Evolutionary conservation across 1,140 invertebrate species (phyloP).

Genomic region (Matsumurasca onukii): DNA sequence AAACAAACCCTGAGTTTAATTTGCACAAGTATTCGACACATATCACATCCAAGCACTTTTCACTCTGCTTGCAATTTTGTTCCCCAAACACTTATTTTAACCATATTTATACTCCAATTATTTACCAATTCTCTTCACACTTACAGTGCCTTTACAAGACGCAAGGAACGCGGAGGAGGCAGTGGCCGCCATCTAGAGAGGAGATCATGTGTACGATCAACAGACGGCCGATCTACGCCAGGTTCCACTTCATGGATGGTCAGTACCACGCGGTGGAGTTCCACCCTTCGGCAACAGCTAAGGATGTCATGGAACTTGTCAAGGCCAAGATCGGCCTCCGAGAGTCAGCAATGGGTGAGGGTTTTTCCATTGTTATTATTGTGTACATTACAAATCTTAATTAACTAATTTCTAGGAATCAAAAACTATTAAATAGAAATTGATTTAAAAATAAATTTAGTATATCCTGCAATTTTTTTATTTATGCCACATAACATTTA

Average conservation of each 20-base stretch:
- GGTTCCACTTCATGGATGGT: constrained; percentile 92
- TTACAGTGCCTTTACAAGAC: constrained; percentile 77
- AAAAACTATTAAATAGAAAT: too few relatives aligned
- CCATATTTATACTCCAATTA: neutral
- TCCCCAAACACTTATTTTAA: neutral
- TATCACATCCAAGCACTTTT: neutral
- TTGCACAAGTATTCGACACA: too few relatives aligned
- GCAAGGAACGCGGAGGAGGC: constrained; percentile 79
- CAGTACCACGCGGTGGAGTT: constrained; percentile 95
- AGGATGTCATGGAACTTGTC: constrained; percentile 87
- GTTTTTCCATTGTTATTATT: neutral
- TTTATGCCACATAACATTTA: constrained; percentile 22
- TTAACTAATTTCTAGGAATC: too few relatives aligned
- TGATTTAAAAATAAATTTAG: constrained; percentile 7
- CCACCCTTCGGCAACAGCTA: constrained; percentile 90
- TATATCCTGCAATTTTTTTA: neutral
- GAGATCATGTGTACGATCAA: constrained; percentile 93
- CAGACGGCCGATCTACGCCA: constrained; percentile 83
- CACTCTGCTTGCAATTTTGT: neutral
- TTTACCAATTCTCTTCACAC: neutral
- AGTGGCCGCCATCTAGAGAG: constrained; percentile 90
- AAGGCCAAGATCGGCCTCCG: constrained; percentile 89
- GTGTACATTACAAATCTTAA: neutral
- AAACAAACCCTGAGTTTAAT: too few relatives aligned
- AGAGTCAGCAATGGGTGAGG: constrained; percentile 69